Percentiles rank a stretch among this genome's conserved stretches.
phyloP scores from a whole-genome alignment of 2,888 invertebrate genomes.

The Chorisops tibialis region DNA sequence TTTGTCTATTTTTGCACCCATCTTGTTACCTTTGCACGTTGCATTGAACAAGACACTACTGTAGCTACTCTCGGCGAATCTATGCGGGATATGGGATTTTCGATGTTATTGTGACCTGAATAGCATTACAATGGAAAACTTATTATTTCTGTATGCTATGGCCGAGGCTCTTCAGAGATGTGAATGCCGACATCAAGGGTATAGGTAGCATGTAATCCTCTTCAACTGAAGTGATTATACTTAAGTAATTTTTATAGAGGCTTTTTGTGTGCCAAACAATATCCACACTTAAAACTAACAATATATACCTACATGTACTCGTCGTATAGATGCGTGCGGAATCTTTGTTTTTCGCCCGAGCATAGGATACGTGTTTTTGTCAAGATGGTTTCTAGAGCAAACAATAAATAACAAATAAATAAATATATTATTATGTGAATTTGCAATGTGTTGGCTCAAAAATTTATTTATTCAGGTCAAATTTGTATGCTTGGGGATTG shows the following conservation, averaged over 20 bases:
- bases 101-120: slow-evolving; percentile 14
- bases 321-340: too few relatives aligned
- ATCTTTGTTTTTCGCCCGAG: too few relatives aligned
- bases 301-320: too few relatives aligned
- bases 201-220: slow-evolving; percentile 25
- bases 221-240: slow-evolving; percentile 22
- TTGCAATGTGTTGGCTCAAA: too few relatives aligned
- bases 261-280: neutral
- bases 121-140: slow-evolving; percentile 17
- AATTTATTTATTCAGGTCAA: too few relatives aligned
- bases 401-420: too few relatives aligned
- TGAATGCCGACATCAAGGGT: slow-evolving; percentile 19
- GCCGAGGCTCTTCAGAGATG: slow-evolving; percentile 9
- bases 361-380: too few relatives aligned
- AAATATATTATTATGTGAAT: too few relatives aligned
- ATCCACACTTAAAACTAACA: too few relatives aligned
- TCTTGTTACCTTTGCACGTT: slow-evolving; percentile 6
- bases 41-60: too few relatives aligned
- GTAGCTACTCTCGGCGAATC: neutral
- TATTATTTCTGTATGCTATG: slow-evolving; percentile 12
- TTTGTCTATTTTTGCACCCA: slow-evolving; percentile 25
- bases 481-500: too few relatives aligned
- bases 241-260: slow-evolving; percentile 23
- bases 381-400: too few relatives aligned
- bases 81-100: slow-evolving; percentile 21